Base-by-base conservation (phyloP, 2,888 invertebrate genomes). In the Poecilobothrus nobilitatus region DNA sequence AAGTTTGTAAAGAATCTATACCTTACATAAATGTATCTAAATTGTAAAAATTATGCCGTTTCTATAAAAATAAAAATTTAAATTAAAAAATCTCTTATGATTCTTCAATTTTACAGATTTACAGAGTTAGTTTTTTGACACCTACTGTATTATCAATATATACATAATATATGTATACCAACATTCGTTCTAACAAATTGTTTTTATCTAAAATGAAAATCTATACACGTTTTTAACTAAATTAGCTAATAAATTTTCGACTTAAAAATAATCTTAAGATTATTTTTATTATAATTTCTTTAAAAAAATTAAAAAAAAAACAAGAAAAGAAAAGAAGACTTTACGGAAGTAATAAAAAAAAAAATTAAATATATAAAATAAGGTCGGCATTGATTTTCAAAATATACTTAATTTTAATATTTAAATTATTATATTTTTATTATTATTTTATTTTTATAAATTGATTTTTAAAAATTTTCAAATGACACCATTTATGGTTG, bases 201-300 rank as follows among this genome's bases (percentile, higher is more conserved):
- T 53, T 53, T 53, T n/a, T 53, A 53, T 53, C 53, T 53, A 53
- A 53, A 53, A 53, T 53, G 15, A 53, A 53, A 53, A 53, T 53
- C 53, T 53, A 53, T 53, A 53, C 53, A 53, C 53, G 53, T 53
- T 53, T 53, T 53, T 2, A 53, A 6, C 18, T 53, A 53, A 53
- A 53, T 53, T 53, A 18, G 2, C 53, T 18, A 53, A 53, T 53
- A 53, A 53, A 53, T 53, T 18, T 53, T 53, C 5, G 18, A n/a
- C 53, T 53, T 53, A 12, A 18, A 53, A 53, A 53, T 53, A 53
- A 53, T 53, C 5, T 53, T 53, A 53, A 18, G 18, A 6, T 12
- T 53, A 18, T 53, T 18, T 53, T 53, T 27, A 4, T 12, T 37
- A 7, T 37, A 37, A 8, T 27, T 27, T 27, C 27, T 27, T 27